Conservation (phyloP, 2,888 invertebrate genomes). For the Ditylenchus weischeri region DNA sequence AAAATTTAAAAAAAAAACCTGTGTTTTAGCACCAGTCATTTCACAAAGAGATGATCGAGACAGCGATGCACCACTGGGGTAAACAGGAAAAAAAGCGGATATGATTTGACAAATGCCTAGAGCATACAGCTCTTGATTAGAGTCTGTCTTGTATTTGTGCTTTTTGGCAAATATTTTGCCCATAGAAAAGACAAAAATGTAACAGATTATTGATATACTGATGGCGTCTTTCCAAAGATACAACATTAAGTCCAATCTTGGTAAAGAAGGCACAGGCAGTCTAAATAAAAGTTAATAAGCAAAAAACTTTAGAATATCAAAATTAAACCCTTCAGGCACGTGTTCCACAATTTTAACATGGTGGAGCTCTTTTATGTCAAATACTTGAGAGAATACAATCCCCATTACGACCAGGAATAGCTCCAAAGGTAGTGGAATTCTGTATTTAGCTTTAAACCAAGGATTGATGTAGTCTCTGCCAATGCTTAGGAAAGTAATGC, state of each 20-base stretch:
- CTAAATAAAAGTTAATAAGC: constrained; percentile 33
- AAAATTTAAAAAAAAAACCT: constrained; percentile 23
- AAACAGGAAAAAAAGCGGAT: constrained; percentile 65
- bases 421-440: constrained; percentile 53
- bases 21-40: constrained; percentile 80
- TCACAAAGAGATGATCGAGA: constrained; percentile 73
- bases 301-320: too few species aligned
- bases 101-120: constrained; percentile 67
- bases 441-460: constrained; percentile 40
- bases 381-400: constrained; percentile 60
- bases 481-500: constrained; percentile 46
- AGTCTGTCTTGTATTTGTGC: constrained; percentile 62
- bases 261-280: constrained; percentile 56
- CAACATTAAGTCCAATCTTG: constrained; percentile 47
- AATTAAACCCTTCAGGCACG: constrained; percentile 60
- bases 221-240: constrained; percentile 64
- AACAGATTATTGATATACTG: constrained; percentile 63
- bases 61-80: constrained; percentile 63
- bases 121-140: constrained; percentile 60
- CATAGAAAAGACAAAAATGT: constrained; percentile 64
- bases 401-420: constrained; percentile 58
- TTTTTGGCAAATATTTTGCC: constrained; percentile 63
- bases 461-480: constrained; percentile 51
- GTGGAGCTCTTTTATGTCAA: constrained; percentile 57
- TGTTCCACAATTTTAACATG: constrained; percentile 60